Evolutionary conservation across 1,140 invertebrate species (phyloP), one percentile per base, ranked within the genome.

Genomic region (Chelonus insularis): DNA sequence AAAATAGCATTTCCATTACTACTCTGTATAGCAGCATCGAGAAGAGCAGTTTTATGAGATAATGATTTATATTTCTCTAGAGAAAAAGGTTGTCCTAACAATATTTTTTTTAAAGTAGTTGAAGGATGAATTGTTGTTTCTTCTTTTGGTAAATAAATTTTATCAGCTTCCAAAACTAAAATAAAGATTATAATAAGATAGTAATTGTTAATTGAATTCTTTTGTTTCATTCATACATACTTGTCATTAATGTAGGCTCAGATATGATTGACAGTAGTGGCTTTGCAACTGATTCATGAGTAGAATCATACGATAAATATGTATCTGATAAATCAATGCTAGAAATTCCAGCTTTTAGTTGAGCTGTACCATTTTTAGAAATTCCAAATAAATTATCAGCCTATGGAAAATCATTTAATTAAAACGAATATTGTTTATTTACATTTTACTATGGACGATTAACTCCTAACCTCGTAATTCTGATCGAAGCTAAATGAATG

Each of bases 1-100:
- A 85, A 68, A 68, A 83, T 84, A 14, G 82, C 78, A 74, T 85
- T 84, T 66, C 84, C 85, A 79, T 85, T 79, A 39, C 83, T 82
- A 55, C 72, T 75, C 52, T 66, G 66, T 36, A 85, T 76, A n/a
- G 82, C 81, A 50, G 73, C 74, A 68, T 83, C 80, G 6, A 86
- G 69, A 7, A 85, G 63, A 7, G 76, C 65, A 58, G 78, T 83
- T 74, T 86, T 86, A 62, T 74, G 78, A n/a, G 69, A 68, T 7
- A 84, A 64, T 25, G 83, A 84, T 66, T 79, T 82, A 62, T 83
- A 85, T n/a, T 75, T 67, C 68, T 85, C 84, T 21, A 86, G 67
- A 4, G 80, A 78, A 64, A 78, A 83, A 1, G 76, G 72, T 23
- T 80, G 71, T 0, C 79, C 78, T 8, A 82, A 66, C 57, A 85